phyloP scores from a whole-genome alignment of 2,888 invertebrate genomes.

The Tenthredo amoena region DNA sequence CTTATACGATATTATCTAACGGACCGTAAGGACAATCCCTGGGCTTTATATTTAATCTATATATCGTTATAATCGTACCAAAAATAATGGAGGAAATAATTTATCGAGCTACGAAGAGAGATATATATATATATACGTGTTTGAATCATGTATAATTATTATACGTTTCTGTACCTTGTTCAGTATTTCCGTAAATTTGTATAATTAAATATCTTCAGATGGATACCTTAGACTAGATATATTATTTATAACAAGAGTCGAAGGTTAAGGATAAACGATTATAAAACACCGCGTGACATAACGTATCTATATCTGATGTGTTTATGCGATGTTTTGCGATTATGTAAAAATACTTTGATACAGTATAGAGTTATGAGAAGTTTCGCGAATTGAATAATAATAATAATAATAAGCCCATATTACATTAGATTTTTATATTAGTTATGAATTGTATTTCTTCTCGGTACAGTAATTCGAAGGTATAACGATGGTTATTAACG shows the following conservation, averaged over 20 bases:
- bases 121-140: neutral
- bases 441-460: neutral
- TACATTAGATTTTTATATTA: neutral
- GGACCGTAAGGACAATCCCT: neutral
- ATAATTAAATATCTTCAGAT: neutral
- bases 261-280: slow-evolving; percentile 41
- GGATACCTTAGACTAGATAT: neutral
- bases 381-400: neutral
- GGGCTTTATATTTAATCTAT: neutral
- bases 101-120: neutral
- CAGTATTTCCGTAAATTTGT: neutral
- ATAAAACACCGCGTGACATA: slow-evolving; percentile 20
- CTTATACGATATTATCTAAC: neutral
- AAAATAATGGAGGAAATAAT: neutral
- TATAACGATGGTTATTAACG: neutral
- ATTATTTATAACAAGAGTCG: slow-evolving; percentile 28
- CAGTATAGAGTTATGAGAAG: neutral
- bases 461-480: neutral
- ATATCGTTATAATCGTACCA: neutral
- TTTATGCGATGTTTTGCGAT: neutral
- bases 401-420: neutral
- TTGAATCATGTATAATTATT: neutral
- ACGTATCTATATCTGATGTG: neutral
- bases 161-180: neutral
- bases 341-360: neutral